Evolutionary conservation across 1,140 invertebrate species (phyloP).

Genomic region (Sitophilus oryzae): DNA sequence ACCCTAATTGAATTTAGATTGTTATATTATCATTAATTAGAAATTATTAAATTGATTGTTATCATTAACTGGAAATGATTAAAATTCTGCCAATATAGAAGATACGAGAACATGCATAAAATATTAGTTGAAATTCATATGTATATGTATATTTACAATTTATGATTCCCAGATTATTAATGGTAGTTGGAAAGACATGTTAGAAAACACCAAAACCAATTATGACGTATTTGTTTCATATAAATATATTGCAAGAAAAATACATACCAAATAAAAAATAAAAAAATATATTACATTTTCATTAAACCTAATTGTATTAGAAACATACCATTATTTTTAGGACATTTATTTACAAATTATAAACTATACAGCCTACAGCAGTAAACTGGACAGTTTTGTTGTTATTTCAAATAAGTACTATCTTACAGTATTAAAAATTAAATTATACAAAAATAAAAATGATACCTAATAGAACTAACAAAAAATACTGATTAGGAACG

Average conservation of each 20-base stretch:
- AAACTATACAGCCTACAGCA: background rate
- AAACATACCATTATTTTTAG: slow-evolving; percentile 5
- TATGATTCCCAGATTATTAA: background rate
- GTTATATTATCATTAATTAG: too few relatives aligned
- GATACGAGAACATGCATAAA: too few relatives aligned
- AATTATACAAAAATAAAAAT: slow-evolving; percentile 6
- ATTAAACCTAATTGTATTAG: slow-evolving; percentile 2
- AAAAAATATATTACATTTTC: slow-evolving; percentile 23
- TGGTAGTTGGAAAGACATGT: background rate
- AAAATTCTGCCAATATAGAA: too few relatives aligned
- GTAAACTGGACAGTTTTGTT: background rate
- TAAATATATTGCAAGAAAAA: slow-evolving; percentile 23
- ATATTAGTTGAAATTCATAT: too few relatives aligned
- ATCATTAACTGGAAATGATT: too few relatives aligned
- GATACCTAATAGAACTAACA: background rate
- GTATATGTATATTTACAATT: too few relatives aligned
- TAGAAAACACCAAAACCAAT: slow-evolving; percentile 11
- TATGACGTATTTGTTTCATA: slow-evolving; percentile 1
- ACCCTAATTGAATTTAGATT: too few relatives aligned
- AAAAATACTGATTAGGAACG: too few relatives aligned
- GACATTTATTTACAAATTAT: slow-evolving; percentile 9
- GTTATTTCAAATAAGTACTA: background rate
- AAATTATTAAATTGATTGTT: too few relatives aligned
- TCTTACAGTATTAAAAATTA: background rate
- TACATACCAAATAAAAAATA: slow-evolving; percentile 19